Percentiles rank a stretch among this genome's conserved stretches.
Evolutionary conservation across 1,140 invertebrate species (phyloP).

Genomic region (Drosophila parvula): DNA sequence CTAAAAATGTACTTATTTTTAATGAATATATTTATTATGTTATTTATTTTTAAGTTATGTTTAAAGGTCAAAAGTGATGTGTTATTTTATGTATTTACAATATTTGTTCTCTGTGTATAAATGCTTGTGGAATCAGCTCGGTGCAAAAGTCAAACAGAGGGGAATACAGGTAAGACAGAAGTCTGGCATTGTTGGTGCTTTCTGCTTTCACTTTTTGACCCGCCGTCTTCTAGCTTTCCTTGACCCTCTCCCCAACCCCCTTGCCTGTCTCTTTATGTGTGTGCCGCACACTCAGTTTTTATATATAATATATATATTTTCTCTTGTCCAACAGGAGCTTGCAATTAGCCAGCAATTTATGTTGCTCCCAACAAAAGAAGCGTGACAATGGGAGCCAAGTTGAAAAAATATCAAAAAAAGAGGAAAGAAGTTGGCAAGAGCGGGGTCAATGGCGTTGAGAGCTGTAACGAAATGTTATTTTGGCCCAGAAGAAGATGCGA

Average conservation of each 20-base stretch:
- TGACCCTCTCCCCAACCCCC: background rate
- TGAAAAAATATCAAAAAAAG: background rate
- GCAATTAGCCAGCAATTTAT: constrained; percentile 77
- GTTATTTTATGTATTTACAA: background rate
- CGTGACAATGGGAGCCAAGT: constrained; percentile 11
- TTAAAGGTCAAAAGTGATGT: background rate
- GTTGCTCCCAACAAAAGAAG: constrained; percentile 55
- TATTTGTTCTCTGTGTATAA: background rate
- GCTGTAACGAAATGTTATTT: constrained; percentile 29
- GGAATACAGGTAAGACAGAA: constrained; percentile 2
- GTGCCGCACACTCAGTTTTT: background rate
- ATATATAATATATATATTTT: background rate
- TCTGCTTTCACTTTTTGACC: constrained; percentile 20
- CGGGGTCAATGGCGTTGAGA: background rate
- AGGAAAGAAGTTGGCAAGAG: constrained; percentile 7
- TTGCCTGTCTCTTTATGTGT: background rate
- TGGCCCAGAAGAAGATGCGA: constrained; percentile 7
- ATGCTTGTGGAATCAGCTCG: background rate
- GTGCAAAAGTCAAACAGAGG: background rate
- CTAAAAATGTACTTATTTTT: background rate
- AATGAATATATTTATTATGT: background rate
- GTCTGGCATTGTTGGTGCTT: constrained; percentile 21
- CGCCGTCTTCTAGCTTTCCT: background rate
- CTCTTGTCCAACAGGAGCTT: constrained; percentile 48
- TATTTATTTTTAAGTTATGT: too few relatives aligned